A percentile compares a stretch with the other conserved stretches of the same genome.
phyloP scores from a whole-genome alignment of 2,888 invertebrate genomes.

The Girardia tigrina region DNA sequence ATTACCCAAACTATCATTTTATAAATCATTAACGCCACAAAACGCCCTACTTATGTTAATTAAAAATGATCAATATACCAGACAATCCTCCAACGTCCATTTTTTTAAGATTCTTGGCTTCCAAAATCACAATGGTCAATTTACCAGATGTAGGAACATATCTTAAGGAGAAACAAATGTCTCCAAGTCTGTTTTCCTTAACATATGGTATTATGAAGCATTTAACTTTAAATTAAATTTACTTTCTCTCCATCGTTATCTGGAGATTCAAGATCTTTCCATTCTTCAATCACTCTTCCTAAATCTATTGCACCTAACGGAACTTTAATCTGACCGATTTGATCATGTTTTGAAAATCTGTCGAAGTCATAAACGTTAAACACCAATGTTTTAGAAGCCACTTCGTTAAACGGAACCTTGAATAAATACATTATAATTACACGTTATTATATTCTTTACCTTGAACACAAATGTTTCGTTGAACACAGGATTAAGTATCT shows the following conservation, averaged over 20 bases:
- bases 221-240: not conserved
- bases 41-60: no score
- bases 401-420: conserved; percentile 88
- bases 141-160: conserved; percentile 99
- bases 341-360: conserved; percentile 98
- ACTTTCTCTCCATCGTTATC: conserved; percentile 66
- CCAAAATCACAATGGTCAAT: conserved; percentile 91
- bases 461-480: conserved; percentile 97
- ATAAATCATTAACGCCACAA: no score
- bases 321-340: conserved; percentile 95
- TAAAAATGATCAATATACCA: no score
- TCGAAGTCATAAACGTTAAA: conserved; percentile 99
- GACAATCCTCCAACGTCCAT: conserved; percentile 99
- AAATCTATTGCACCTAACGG: conserved; percentile 91
- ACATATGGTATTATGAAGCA: not conserved
- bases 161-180: conserved; percentile 97
- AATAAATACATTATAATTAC: conserved; percentile 36
- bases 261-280: conserved; percentile 92
- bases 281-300: conserved; percentile 95
- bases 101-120: conserved; percentile 98
- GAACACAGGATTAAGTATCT: conserved; percentile 90
- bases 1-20: no score
- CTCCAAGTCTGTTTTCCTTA: conserved; percentile 65
- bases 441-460: conserved; percentile 55
- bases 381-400: conserved; percentile 81